Evolutionary conservation across 2,888 invertebrate species (phyloP).

Genomic region (Nemurella pictetii): DNA sequence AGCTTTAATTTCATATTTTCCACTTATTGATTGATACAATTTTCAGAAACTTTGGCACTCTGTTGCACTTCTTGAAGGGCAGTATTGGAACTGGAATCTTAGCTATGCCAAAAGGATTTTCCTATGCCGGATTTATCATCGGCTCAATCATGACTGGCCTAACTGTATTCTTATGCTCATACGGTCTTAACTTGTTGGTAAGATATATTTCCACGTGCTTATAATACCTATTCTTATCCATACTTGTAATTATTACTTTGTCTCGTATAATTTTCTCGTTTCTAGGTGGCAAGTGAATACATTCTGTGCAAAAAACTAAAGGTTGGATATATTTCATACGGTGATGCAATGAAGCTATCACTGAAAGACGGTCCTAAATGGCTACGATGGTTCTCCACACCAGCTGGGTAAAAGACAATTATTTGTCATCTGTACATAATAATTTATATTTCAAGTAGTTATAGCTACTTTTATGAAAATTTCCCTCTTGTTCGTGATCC

Average conservation of each 20-base stretch:
- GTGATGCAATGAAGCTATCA: neutral
- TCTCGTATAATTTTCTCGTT: neutral
- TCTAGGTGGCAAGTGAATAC: neutral
- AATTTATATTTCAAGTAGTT: too few species aligned
- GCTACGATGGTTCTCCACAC: neutral
- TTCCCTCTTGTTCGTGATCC: too few species aligned
- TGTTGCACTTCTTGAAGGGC: slow-evolving; percentile 20
- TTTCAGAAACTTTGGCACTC: neutral
- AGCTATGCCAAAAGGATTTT: slow-evolving; percentile 19
- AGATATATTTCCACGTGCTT: too few species aligned
- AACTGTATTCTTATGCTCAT: neutral
- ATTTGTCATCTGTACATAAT: too few species aligned
- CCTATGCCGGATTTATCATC: neutral
- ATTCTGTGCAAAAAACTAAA: neutral
- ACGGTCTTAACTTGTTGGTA: slow-evolving; percentile 19
- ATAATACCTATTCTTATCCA: too few species aligned
- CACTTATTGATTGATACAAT: too few species aligned
- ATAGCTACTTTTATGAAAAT: too few species aligned
- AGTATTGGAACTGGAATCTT: slow-evolving; percentile 30
- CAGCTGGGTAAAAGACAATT: neutral
- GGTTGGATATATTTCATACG: neutral
- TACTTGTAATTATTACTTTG: too few species aligned
- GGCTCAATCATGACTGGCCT: neutral
- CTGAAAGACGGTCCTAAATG: neutral
- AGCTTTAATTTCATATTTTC: neutral